Evolutionary conservation across 2,888 invertebrate genomes (phyloP), one percentile per base, ranked within the genome.

Genomic region (Quadroppia sp.): DNA sequence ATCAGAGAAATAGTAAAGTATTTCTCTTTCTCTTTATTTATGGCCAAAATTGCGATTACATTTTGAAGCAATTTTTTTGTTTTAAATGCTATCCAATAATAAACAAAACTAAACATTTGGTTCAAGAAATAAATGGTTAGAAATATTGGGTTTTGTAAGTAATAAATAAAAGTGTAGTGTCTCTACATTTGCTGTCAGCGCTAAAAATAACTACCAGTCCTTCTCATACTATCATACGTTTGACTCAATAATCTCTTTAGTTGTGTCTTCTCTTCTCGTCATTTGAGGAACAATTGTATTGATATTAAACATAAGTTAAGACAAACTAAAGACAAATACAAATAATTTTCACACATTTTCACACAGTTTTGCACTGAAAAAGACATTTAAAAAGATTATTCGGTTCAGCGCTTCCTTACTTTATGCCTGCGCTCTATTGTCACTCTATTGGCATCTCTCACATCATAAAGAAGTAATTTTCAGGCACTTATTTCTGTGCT

Each of bases 361-460:
- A 45, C 45, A 45, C 45, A 45, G 6, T 45, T 36, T 36, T 11
- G 36, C n/a, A 36, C 36, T 7, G 36, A 36, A 15, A 45, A 45
- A 45, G 45, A 45, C 45, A 45, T 45, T 45, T 45, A 45, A 45
- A 45, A 45, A 36, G 45, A 45, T 45, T 45, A 45, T 45, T 45
- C 45, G 45, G 15, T 45, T 45, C 45, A 45, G 15, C 45, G 45
- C 6, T 45, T 45, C 45, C 17, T 15, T 11, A 11, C 45, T 15
- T 2, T 45, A 7, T 45, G 9, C 36, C 36, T 7, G 36, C 9
- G 36, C 36, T 36, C 36, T 45, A 15, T 11, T 45, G 45, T 45
- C 11, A 15, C 45, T 45, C 45, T 45, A 45, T 45, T 45, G 45
- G 45, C 11, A 45, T 15, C 15, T 45, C 6, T 45, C 15, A 17